Evolutionary conservation across 2,888 invertebrate genomes (phyloP), one percentile per base, ranked within the genome.

Genomic region (Sicus ferrugineus): DNA sequence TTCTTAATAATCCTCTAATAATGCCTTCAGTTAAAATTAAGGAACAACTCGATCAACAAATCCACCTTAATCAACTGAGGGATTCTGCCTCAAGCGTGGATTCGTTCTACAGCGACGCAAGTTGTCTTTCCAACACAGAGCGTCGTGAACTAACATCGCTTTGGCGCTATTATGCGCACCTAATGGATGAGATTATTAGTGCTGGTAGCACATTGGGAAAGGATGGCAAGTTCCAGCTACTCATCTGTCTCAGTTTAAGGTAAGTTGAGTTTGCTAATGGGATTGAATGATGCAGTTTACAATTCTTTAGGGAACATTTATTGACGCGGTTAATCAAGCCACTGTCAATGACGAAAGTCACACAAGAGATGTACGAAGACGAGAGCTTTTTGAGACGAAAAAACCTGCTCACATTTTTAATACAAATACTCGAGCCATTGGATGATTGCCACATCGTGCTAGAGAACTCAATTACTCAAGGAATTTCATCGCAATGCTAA

Each of bases 161-260:
- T 72, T 93, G 96, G 90, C 88, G 93, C 70, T 92, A 94, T 79
- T 96, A 94, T 86, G 94, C 94, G 84, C 93, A 94, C 80, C 88
- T 98, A 16, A 90, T 97, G 81, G 92, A 93, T 79, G 95, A 95
- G 85, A 94, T 98, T 73, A 92, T 92, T 83, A 90, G 90, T 62
- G 93, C 93, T 1, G 95, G 94, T 67, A 90, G 91, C 78, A 88
- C 83, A 16, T 72, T 85, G 66, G 99, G 98, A 67, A 98, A 98
- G 85, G 98, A 99, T 86, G 98, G 97, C 63, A 97, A 97, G 86
- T 98, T 99, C 84, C 98, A 98, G 85, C 89, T 98, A 48, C 97
- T 98, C 81, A 92, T 98, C 76, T 97, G 98, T 83, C 89, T 98
- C 38, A 94, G 96, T 80, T 90, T 95, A 77, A 92, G 97, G 97